A percentile compares a stretch with the other conserved stretches of the same genome.
Conservation (phyloP, 2,113 vertebrate genomes). For the Plectropomus leopardus region DNA sequence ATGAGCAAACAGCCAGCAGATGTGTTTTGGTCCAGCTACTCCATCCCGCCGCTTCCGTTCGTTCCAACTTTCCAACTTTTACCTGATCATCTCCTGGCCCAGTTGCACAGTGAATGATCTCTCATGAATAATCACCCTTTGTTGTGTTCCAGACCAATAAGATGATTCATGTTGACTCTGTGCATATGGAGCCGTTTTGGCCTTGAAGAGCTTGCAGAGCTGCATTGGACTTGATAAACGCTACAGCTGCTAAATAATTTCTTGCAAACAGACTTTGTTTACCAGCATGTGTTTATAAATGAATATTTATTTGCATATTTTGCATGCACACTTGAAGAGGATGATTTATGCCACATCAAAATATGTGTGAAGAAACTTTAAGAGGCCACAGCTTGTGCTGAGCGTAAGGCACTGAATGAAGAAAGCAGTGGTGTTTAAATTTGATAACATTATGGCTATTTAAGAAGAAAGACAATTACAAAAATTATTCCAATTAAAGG, state of each 20-base stretch:
- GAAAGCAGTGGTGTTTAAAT: background rate
- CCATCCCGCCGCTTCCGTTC: slow-evolving; percentile 35
- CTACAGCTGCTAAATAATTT: slow-evolving; percentile 76
- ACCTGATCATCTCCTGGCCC: slow-evolving; percentile 59
- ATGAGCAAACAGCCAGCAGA: slow-evolving; percentile 79
- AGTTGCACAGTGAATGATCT: slow-evolving; percentile 50
- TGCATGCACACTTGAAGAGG: slow-evolving; percentile 36
- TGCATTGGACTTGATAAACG: slow-evolving; percentile 48
- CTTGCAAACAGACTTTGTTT: slow-evolving; percentile 71
- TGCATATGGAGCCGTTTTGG: slow-evolving; percentile 53
- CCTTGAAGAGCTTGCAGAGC: slow-evolving; percentile 38
- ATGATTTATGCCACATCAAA: slow-evolving; percentile 23
- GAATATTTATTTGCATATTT: slow-evolving; percentile 51
- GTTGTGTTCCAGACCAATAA: slow-evolving; percentile 48
- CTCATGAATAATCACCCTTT: slow-evolving; percentile 50
- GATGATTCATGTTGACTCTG: slow-evolving; percentile 61
- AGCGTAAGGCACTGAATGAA: background rate
- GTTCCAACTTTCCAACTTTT: slow-evolving; percentile 53
- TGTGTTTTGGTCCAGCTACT: slow-evolving; percentile 65
- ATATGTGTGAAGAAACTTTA: slow-evolving; percentile 41
- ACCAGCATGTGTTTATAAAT: slow-evolving; percentile 57
- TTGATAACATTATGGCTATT: background rate
- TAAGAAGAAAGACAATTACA: background rate
- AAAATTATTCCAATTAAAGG: background rate
- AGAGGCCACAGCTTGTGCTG: slow-evolving; percentile 30